Evolutionary conservation across 2,797 vertebrate species (phyloP), one percentile per base, ranked within the genome.

Genomic region (Heteromormyrus szaboi): DNA sequence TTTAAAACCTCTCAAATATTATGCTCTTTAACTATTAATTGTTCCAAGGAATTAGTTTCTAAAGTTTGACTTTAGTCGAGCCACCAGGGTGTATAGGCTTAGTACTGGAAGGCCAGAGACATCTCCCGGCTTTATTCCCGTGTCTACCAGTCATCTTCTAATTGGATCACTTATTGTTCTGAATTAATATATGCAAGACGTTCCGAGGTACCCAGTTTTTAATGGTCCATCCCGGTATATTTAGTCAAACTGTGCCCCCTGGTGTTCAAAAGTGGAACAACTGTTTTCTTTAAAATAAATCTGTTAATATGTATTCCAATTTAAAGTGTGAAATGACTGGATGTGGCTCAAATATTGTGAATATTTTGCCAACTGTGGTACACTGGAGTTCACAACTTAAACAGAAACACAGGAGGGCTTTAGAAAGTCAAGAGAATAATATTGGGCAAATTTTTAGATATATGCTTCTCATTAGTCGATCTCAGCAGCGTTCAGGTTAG

Each of bases 21-120:
- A 33, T 86, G 85, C 53, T 86, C 33, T 53, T 86, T 86, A 86
- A 86, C 29, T 53, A 86, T 19, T 56, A 56, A 56, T 86, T 33
- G 9, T n/a, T 84, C 41, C 22, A n/a, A 46, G 81, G 48, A 84
- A 50, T 46, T 46, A 25, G 11, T n/a, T 46, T 50, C 81, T 22
- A 84, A 68, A 68, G 65, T 68, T 68, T 68, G 65, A 68, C 65
- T 68, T 68, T 68, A 68, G 29, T 79, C 6, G 17, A 79, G 17
- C 33, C 72, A 79, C 37, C 72, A 79, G 72, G 37, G 72, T 41
- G 37, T 6, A 41, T 19, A 17, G 68, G 14, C 37, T 79, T 79
- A 79, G 6, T 79, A 7, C 37, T 44, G 37, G 72, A 79, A 44
- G 17, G 17, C 33, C 33, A 41, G 37, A 76, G 72, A 76, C 72